A percentile compares a stretch with the other conserved stretches of the same genome.
Conservation (phyloP, 2,888 invertebrate genomes). For the Clostera curtula region DNA sequence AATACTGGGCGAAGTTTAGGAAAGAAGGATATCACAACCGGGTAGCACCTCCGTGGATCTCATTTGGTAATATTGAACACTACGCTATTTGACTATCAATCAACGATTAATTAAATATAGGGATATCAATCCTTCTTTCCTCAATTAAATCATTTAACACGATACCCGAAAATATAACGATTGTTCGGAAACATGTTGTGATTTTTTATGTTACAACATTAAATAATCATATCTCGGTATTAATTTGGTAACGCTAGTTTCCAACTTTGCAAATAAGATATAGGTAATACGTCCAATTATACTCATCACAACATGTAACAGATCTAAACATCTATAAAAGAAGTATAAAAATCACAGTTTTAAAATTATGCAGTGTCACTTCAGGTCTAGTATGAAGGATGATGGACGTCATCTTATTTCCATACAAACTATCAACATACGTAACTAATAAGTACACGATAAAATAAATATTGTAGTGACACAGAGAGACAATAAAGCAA, state of each 20-base stretch:
- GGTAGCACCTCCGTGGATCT: slow-evolving; percentile 57
- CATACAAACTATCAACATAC: slow-evolving; percentile 50
- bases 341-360: slow-evolving; percentile 74
- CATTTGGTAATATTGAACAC: slow-evolving; percentile 45
- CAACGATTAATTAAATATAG: slow-evolving; percentile 19
- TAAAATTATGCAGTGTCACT: slow-evolving; percentile 73
- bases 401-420: slow-evolving; percentile 51
- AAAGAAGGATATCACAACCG: slow-evolving; percentile 74
- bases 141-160: slow-evolving; percentile 38
- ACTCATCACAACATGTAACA: slow-evolving; percentile 69
- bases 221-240: slow-evolving; percentile 30
- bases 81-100: slow-evolving; percentile 21
- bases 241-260: slow-evolving; percentile 40
- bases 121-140: slow-evolving; percentile 61
- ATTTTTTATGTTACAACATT: slow-evolving; percentile 38
- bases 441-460: slow-evolving; percentile 71
- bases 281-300: slow-evolving; percentile 39
- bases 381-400: slow-evolving; percentile 64
- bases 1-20: slow-evolving; percentile 66
- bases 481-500: slow-evolving; percentile 69
- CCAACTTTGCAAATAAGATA: slow-evolving; percentile 27
- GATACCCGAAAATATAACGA: slow-evolving; percentile 49
- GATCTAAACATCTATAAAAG: slow-evolving; percentile 64
- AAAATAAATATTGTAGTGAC: slow-evolving; percentile 58
- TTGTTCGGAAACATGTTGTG: slow-evolving; percentile 60